phyloP scores from a whole-genome alignment of 2,888 invertebrate species.

The Hirtodrosophila cameraria region DNA sequence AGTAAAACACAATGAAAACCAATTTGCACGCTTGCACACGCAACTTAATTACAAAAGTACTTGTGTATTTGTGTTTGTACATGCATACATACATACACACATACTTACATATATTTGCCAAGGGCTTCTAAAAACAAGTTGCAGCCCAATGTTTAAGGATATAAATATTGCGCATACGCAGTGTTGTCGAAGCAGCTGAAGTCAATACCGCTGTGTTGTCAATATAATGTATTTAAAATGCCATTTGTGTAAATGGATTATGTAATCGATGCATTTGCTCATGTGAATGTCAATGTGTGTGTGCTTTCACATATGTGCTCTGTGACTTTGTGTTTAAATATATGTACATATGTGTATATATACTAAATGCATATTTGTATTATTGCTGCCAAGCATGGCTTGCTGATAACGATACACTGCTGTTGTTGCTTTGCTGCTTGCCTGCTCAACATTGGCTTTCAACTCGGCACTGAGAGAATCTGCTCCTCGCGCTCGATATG shows the following conservation, averaged over 20 bases:
- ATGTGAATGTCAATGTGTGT: no score
- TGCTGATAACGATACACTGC: constrained; percentile 41
- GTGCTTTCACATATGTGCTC: constrained; percentile 15
- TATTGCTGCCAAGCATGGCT: constrained; percentile 64
- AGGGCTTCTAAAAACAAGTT: constrained; percentile 27
- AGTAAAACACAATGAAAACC: constrained; percentile 48
- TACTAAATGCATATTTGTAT: constrained; percentile 69
- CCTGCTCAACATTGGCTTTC: constrained; percentile 58
- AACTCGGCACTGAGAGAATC: constrained; percentile 36
- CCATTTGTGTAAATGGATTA: constrained; percentile 77
- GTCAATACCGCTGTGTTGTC: constrained; percentile 31
- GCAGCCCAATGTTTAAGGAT: constrained; percentile 1
- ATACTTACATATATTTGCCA: constrained; percentile 26
- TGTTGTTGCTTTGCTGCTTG: constrained; percentile 12
- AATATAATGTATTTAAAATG: constrained; percentile 76
- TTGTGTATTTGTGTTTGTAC: constrained; percentile 2
- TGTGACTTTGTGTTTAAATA: background rate
- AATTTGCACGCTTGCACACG: constrained; percentile 42
- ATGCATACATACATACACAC: no score
- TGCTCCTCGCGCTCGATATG: constrained; percentile 58
- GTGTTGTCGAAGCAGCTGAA: constrained; percentile 45
- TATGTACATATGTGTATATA: constrained; percentile 10
- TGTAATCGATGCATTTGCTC: constrained; percentile 74
- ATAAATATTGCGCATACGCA: constrained; percentile 70
- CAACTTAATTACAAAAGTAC: constrained; percentile 14